These are phyloP conservation scores for Dioctria linearis DNA, from an alignment of 2,888 invertebrate genomes.

Conservation along the genomic window DNA sequence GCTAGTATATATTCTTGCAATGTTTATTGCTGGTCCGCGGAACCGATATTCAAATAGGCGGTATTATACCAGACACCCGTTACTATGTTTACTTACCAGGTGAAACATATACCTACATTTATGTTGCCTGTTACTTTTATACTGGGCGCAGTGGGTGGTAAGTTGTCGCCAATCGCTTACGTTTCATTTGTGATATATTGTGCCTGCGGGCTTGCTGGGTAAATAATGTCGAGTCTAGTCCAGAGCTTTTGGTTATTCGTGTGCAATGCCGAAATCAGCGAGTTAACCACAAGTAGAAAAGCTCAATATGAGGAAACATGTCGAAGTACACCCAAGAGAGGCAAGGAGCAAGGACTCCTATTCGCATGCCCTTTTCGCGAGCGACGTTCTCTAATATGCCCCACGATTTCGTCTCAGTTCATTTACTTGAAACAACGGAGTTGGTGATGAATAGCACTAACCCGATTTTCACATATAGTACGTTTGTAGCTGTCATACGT, in stretches of 20 bases:
- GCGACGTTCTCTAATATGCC: constrained; percentile 48
- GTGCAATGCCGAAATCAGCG: constrained; percentile 39
- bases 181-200: neutral
- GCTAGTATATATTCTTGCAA: constrained; percentile 28
- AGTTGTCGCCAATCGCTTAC: constrained; percentile 16
- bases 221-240: neutral
- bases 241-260: constrained; percentile 12
- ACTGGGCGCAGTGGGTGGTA: neutral
- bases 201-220: neutral
- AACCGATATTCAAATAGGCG: neutral
- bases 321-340: neutral
- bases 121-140: too few species aligned
- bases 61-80: constrained; percentile 13
- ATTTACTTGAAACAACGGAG: constrained; percentile 51
- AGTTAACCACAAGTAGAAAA: constrained; percentile 44
- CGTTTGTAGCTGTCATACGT: constrained; percentile 30
- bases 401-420: constrained; percentile 48
- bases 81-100: constrained; percentile 31
- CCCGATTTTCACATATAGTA: constrained; percentile 27
- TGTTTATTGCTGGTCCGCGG: neutral
- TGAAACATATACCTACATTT: neutral
- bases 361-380: constrained; percentile 52
- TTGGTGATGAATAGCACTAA: constrained; percentile 51
- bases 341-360: constrained; percentile 34
- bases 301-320: constrained; percentile 41